Base-by-base conservation (phyloP, 1,140 invertebrate species). In the Drosophila auraria region DNA sequence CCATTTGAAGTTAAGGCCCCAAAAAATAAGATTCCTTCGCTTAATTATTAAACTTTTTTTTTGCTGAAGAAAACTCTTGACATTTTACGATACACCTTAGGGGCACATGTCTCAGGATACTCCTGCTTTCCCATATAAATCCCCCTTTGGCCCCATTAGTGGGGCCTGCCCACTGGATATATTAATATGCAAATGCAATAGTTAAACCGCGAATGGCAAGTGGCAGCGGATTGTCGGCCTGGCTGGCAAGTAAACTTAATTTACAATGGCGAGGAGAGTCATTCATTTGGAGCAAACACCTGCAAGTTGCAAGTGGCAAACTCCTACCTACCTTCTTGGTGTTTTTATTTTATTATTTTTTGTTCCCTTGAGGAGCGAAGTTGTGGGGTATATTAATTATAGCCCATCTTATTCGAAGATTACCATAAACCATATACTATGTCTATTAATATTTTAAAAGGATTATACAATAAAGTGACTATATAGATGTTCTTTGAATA, bases 241-340 rank as follows among this genome's bases (percentile, higher is more conserved):
- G 30, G 50, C 38, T 58, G 36, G 64, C 60, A 61, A 86, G 66
- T 53, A 62, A 90, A 90, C 76, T 90, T 90, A 90, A 90, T 90
- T 90, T 90, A 90, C 86, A 90, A 90, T 90, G 72, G 68, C 72
- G 77, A 60, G 44, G 62, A 76, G 58, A 80, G 63, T 74, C 78
- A 76, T 89, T 82, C 84, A 89, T 87, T 87, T 83, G 77, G 78
- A 57, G 79, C 76, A 87, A 89, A 90, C 86, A 90, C 86, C 86
- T 90, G 86, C 86, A 74, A 80, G 71, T 75, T 59, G 70, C 66
- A 60, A 50, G 68, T 51, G 45, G 70, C 68, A 71, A 42, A 17
- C 63, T 51, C 57, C 62, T 49, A 80, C 61, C 65, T 61, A 12
- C 9, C 53, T 38, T 15, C 25, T 45, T 44, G 33, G 33, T 30